phyloP scores from a whole-genome alignment of 2,797 vertebrate genomes.

The Takifugu ocellatus region DNA sequence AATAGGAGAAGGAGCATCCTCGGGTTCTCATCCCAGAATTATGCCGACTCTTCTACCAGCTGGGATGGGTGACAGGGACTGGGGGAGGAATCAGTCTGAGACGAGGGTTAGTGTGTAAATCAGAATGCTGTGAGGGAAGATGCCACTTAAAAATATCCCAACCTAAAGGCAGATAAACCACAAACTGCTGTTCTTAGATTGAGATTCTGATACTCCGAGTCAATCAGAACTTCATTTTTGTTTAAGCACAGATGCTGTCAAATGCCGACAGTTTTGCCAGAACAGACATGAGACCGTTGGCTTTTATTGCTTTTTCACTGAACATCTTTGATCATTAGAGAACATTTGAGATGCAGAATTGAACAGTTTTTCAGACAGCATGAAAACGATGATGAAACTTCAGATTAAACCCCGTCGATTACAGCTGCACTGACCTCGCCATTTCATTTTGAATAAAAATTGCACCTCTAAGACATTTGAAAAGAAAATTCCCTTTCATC shows the following conservation, averaged over 20 bases:
- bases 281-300: constrained; percentile 31
- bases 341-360: constrained; percentile 20
- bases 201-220: too few relatives aligned
- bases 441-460: constrained; percentile 15
- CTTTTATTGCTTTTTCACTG: constrained; percentile 39
- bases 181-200: not conserved
- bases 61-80: constrained; percentile 96
- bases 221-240: too few relatives aligned
- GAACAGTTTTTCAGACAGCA: constrained; percentile 36
- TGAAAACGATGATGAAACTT: constrained; percentile 22
- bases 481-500: constrained; percentile 18
- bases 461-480: not conserved
- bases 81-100: constrained; percentile 94
- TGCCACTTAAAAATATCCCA: not conserved
- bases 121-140: too few relatives aligned
- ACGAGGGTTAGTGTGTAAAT: constrained; percentile 76
- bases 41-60: constrained; percentile 90
- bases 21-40: constrained; percentile 89
- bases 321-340: constrained; percentile 36
- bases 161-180: not conserved
- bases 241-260: not conserved
- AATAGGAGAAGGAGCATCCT: constrained; percentile 86
- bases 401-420: constrained; percentile 8
- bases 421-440: constrained; percentile 10
- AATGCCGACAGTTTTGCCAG: constrained; percentile 3